phyloP scores from a whole-genome alignment of 2,888 invertebrate genomes.

The Meliscaeva auricollis region DNA sequence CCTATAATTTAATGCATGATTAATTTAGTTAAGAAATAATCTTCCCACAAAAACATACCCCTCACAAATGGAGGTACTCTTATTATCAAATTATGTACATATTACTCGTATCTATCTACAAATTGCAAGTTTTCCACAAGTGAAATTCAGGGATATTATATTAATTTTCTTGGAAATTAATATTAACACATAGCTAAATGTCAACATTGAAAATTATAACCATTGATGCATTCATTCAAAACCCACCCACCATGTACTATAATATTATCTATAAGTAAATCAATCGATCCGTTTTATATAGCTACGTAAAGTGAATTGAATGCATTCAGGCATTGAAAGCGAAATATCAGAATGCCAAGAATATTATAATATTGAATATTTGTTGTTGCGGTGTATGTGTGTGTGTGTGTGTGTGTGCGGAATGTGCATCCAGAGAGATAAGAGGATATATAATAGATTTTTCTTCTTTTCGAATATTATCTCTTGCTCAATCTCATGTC shows the following conservation, averaged over 20 bases:
- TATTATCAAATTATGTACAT: neutral
- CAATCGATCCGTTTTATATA: neutral
- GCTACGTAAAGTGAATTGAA: conserved; percentile 54
- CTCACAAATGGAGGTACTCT: neutral
- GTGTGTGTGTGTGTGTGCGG: too few relatives aligned
- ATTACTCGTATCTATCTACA: neutral
- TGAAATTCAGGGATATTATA: neutral
- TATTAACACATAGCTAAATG: neutral
- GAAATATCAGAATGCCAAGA: conserved; percentile 18
- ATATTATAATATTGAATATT: too few relatives aligned
- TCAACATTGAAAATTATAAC: conserved; percentile 3
- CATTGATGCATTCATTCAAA: conserved; percentile 25
- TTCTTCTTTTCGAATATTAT: too few relatives aligned
- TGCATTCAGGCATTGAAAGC: conserved; percentile 54
- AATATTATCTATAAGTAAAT: neutral
- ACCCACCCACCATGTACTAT: neutral
- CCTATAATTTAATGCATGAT: neutral
- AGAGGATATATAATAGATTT: too few relatives aligned
- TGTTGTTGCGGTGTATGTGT: too few relatives aligned
- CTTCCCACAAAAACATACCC: neutral
- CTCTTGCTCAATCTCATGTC: too few relatives aligned
- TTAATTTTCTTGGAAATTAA: conserved; percentile 5
- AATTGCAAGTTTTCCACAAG: neutral
- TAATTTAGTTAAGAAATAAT: neutral
- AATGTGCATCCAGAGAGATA: too few relatives aligned